These are phyloP conservation scores for Tenebrio molitor DNA, from an alignment of 1,140 invertebrate genomes.

Conservation along the genomic window DNA sequence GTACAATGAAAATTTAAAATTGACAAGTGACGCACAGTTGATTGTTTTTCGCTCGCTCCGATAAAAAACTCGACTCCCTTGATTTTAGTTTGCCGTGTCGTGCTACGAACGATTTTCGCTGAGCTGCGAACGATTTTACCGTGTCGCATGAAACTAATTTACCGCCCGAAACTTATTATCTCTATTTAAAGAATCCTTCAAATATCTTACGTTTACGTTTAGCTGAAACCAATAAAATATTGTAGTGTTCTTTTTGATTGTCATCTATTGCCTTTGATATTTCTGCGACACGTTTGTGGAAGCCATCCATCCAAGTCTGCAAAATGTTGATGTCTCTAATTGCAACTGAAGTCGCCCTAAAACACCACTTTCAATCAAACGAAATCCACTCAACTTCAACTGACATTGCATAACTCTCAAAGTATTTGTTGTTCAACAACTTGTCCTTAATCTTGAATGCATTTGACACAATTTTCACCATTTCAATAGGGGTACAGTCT, in stretches of 20 bases:
- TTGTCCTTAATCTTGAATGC: conserved; percentile 49
- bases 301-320: conserved; percentile 46
- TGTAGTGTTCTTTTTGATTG: conserved; percentile 36
- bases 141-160: no score
- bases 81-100: no score
- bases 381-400: no score
- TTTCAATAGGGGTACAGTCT: conserved; percentile 15
- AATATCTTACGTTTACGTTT: conserved; percentile 19
- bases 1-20: no score
- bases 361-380: no score
- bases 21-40: no score
- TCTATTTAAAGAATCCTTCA: no score
- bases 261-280: conserved; percentile 47
- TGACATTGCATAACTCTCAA: conserved; percentile 50
- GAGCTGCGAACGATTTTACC: no score
- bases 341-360: conserved; percentile 36
- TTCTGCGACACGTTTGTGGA: conserved; percentile 40
- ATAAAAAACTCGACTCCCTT: no score
- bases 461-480: conserved; percentile 49
- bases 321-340: conserved; percentile 43
- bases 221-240: conserved; percentile 33
- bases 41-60: no score
- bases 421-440: conserved; percentile 46
- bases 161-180: no score
- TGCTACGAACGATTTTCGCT: no score